Evolutionary conservation across 1,140 invertebrate species (phyloP).

Genomic region (Drosophila yakuba): DNA sequence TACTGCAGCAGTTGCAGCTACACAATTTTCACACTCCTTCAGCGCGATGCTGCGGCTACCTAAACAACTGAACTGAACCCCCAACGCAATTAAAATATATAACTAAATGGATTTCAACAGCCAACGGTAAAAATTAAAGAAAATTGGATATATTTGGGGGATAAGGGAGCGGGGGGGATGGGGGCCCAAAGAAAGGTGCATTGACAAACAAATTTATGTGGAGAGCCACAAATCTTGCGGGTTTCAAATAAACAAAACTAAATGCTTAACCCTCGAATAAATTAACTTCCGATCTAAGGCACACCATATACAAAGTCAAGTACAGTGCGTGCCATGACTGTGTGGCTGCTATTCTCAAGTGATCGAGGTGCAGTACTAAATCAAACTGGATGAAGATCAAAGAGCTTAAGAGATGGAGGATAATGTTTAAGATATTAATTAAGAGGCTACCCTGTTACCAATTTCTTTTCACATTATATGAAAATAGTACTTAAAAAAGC

Average conservation of each 20-base stretch:
- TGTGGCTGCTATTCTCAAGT: background rate
- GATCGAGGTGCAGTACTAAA: background rate
- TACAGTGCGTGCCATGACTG: constrained; percentile 16
- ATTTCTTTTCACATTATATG: background rate
- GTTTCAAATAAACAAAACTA: constrained; percentile 75
- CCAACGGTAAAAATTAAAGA: constrained; percentile 6
- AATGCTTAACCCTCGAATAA: constrained; percentile 66
- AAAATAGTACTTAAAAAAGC: background rate
- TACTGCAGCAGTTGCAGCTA: constrained; percentile 47
- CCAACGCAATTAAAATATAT: constrained; percentile 46
- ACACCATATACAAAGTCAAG: constrained; percentile 9
- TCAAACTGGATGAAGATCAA: background rate
- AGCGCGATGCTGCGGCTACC: constrained; percentile 42
- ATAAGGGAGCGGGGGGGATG: background rate
- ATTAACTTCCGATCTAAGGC: constrained; percentile 70
- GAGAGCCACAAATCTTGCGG: constrained; percentile 67
- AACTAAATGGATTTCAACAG: constrained; percentile 52
- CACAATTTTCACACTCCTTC: constrained; percentile 41
- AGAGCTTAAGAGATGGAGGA: too few relatives aligned
- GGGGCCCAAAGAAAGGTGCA: constrained; percentile 34
- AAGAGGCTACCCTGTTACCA: too few relatives aligned
- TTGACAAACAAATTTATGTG: constrained; percentile 80
- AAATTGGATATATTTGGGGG: background rate
- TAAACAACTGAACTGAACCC: constrained; percentile 45
- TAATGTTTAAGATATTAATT: too few relatives aligned